Conservation (phyloP, 1,140 invertebrate genomes). For the Drosophila nebulosa region DNA sequence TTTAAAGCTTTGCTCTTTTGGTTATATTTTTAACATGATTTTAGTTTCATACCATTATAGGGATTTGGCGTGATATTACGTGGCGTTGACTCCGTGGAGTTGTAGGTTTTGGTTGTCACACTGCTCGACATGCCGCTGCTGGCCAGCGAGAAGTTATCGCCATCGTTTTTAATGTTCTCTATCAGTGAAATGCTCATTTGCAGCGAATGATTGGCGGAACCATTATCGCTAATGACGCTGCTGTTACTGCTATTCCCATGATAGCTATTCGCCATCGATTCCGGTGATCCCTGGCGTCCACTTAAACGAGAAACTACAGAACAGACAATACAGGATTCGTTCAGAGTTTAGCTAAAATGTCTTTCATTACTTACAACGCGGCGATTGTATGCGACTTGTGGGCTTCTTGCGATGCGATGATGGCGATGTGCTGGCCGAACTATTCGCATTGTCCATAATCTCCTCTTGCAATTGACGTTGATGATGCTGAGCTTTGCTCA, state of each 20-base stretch:
- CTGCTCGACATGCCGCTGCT: conserved; percentile 74
- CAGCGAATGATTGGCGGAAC: conserved; percentile 81
- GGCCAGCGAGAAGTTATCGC: conserved; percentile 82
- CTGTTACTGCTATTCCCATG: conserved; percentile 81
- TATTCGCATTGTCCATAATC: conserved; percentile 80
- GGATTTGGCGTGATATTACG: conserved; percentile 78
- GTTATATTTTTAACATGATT: no score
- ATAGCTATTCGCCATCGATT: conserved; percentile 87
- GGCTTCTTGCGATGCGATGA: conserved; percentile 73
- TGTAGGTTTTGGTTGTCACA: conserved; percentile 70
- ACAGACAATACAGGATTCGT: neutral
- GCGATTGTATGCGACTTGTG: conserved; percentile 78
- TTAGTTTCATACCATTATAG: conserved; percentile 61
- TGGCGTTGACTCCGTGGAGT: conserved; percentile 76
- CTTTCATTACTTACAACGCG: conserved; percentile 51
- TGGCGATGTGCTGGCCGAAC: conserved; percentile 77
- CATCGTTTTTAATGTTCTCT: conserved; percentile 81
- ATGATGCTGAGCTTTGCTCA: conserved; percentile 94
- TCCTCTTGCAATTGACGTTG: conserved; percentile 90
- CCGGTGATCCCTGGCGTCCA: conserved; percentile 85
- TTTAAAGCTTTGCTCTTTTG: no score
- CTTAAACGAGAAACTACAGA: conserved; percentile 81
- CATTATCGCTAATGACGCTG: conserved; percentile 56
- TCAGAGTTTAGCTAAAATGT: neutral
- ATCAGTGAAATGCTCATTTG: conserved; percentile 82